A percentile compares a stretch with the other conserved stretches of the same genome.
Evolutionary conservation across 2,113 vertebrate genomes (phyloP).

Genomic region (Phaethon lepturus): DNA sequence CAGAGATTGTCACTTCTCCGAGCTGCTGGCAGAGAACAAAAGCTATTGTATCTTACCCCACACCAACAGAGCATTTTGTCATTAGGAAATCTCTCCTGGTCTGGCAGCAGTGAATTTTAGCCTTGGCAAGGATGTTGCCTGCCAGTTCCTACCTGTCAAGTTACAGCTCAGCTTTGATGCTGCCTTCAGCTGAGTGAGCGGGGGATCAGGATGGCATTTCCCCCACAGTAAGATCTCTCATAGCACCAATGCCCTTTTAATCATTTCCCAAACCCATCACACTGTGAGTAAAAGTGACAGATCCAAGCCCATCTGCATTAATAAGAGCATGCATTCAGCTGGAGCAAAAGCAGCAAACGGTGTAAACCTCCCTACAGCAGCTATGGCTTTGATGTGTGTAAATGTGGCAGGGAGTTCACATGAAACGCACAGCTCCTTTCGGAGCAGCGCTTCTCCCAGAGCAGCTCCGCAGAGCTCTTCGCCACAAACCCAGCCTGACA

Average conservation of each 20-base stretch:
- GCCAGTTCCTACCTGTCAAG: conserved; percentile 39
- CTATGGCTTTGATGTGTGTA: not conserved
- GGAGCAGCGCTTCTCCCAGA: conserved; percentile 27
- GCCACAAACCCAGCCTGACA: not conserved
- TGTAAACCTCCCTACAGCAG: not conserved
- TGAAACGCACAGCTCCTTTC: not conserved
- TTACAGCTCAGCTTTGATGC: not conserved
- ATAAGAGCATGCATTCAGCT: not conserved
- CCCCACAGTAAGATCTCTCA: not conserved
- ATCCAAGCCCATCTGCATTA: not conserved
- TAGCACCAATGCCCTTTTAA: not conserved
- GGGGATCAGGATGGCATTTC: not conserved
- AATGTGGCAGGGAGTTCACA: conserved; percentile 9
- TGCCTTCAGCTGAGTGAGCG: not conserved
- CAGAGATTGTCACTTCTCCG: not conserved
- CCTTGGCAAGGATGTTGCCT: conserved; percentile 17
- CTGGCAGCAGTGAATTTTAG: conserved; percentile 10
- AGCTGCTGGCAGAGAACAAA: not conserved
- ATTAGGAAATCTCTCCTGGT: not conserved
- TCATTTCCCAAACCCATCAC: not conserved
- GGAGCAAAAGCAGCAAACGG: not conserved
- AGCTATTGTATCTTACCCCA: not conserved
- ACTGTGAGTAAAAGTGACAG: not conserved
- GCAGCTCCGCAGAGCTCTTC: not conserved
- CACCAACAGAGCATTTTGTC: not conserved